Conservation (phyloP, 1,140 invertebrate genomes). For the Aleiodes sp. region DNA sequence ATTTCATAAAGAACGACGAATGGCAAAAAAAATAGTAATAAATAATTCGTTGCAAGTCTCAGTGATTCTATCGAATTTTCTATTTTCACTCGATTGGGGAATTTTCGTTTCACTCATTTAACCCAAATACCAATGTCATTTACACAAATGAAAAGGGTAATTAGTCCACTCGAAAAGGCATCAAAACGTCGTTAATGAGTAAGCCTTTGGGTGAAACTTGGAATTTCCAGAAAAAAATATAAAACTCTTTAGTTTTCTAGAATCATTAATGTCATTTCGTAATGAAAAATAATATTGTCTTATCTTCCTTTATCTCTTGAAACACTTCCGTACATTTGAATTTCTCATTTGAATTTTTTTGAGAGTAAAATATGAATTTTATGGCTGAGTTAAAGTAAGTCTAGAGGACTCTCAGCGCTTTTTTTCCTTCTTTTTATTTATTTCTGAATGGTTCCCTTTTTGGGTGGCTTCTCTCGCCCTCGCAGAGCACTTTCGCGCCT, state of each 20-base stretch:
- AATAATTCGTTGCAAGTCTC: no score
- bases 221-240: constrained; percentile 14
- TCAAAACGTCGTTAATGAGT: constrained; percentile 25
- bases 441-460: background rate
- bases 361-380: constrained; percentile 11
- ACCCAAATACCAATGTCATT: background rate
- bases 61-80: no score
- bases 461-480: constrained; percentile 5
- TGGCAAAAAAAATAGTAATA: background rate
- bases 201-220: background rate
- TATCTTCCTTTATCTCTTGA: constrained; percentile 1
- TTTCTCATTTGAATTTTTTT: background rate
- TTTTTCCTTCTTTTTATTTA: background rate
- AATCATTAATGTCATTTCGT: background rate
- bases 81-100: no score
- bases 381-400: background rate
- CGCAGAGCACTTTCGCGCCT: constrained; percentile 27
- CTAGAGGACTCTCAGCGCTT: background rate
- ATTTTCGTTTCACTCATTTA: no score
- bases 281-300: constrained; percentile 10
- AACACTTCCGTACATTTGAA: constrained; percentile 15
- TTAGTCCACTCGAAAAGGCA: background rate
- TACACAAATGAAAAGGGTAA: constrained; percentile 22
- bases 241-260: background rate
- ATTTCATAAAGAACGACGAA: background rate